Evolutionary conservation across 1,140 invertebrate species (phyloP), one percentile per base, ranked within the genome.

Genomic region (Bombus pascuorum): DNA sequence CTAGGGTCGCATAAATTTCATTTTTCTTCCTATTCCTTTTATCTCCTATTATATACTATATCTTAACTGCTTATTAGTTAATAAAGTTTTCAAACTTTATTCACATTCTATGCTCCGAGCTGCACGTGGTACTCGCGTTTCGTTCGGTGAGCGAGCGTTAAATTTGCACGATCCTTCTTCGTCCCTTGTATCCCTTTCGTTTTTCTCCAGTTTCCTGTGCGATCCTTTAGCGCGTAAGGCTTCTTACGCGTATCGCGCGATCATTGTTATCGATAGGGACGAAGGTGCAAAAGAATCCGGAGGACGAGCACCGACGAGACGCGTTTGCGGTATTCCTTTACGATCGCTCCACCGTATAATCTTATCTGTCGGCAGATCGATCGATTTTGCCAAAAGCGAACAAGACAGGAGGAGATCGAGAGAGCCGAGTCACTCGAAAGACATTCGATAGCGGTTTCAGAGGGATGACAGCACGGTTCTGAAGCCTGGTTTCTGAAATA

Each of bases 371-470:
- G 71, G 15, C 22, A 47, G 57, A 85, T 81, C 84, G 84, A 85
- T 85, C 78, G 84, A 75, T 81, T 81, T 81, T 75, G 22, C 47
- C 66, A 34, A 83, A 82, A 62, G 74, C 78, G 37, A 28, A 25
- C 32, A 28, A 32, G 22, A 68, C n/a, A 37, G 74, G 28, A 13
- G 53, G 73, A 34, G 84, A 70, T 75, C 62, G 78, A 66, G 57
- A 75, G 79, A 75, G 84, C 84, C 81, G 84, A 85, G 84, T 85
- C 79, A 85, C 84, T 74, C 59, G 59, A 74, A 70, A 59, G 84
- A 85, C 84, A 75, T 73, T 75, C 62, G 79, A 66, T 85, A 81
- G 79, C 78, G 84, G 71, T 81, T 75, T 42, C 78, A 65, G 28
- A 81, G 59, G 71, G 79, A 57, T 57, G 78, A 81, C 70, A n/a